Evolutionary conservation across 2,797 vertebrate genomes (phyloP).

Genomic region (Pyrocephalus nanus): DNA sequence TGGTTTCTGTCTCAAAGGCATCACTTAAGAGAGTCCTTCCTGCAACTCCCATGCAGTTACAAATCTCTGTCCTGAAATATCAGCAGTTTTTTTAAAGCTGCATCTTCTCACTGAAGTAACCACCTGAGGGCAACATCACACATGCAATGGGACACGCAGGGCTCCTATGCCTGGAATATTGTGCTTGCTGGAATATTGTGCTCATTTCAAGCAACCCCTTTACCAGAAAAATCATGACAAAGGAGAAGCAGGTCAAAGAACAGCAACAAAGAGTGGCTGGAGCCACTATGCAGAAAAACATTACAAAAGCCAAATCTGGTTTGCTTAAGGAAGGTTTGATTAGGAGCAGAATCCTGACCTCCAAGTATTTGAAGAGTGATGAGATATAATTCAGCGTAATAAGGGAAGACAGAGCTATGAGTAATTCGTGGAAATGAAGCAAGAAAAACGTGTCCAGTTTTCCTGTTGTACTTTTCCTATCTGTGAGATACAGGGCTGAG

Average conservation of each 20-base stretch:
- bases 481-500: not conserved
- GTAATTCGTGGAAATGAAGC: conserved; percentile 3
- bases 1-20: not conserved
- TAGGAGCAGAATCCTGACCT: not conserved
- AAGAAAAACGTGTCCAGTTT: not conserved
- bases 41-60: not conserved
- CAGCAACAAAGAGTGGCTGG: not conserved
- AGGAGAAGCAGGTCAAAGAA: not conserved
- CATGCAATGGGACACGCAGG: not conserved
- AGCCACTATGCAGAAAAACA: not conserved
- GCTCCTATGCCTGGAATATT: not conserved
- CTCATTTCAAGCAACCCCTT: not conserved
- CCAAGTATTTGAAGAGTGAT: conserved; percentile 14
- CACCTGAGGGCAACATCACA: conserved; percentile 64
- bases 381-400: not conserved
- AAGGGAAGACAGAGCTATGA: not conserved
- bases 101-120: conserved; percentile 2
- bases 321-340: conserved; percentile 26
- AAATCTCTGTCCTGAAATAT: not conserved
- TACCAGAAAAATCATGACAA: conserved; percentile 13
- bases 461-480: not conserved
- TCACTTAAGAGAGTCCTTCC: not conserved
- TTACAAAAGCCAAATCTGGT: conserved; percentile 24
- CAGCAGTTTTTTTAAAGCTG: not conserved
- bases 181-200: rapidly evolving